phyloP scores from a whole-genome alignment of 1,140 invertebrate genomes.

The Drosophila grimshawi region DNA sequence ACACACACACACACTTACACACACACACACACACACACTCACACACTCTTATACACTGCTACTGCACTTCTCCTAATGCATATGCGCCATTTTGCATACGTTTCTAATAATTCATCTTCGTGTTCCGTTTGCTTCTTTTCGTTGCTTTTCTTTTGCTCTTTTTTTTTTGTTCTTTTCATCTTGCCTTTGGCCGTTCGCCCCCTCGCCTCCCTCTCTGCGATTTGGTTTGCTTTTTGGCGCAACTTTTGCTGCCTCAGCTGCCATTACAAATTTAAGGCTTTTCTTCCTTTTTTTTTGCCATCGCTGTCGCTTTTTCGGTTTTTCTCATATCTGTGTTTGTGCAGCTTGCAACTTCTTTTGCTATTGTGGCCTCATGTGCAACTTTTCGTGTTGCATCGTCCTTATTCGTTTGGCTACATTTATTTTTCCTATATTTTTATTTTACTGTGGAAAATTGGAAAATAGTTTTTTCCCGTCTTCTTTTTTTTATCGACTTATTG shows the following conservation, averaged over 20 bases:
- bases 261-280: constrained; percentile 66
- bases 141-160: constrained; percentile 28
- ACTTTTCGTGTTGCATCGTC: constrained; percentile 10
- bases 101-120: constrained; percentile 75
- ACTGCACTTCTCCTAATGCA: constrained; percentile 50
- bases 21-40: constrained; percentile 1
- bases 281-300: constrained; percentile 12
- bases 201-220: too few relatives aligned
- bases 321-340: constrained; percentile 68
- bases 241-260: constrained; percentile 76
- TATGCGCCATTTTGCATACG: constrained; percentile 74
- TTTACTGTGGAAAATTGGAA: constrained; percentile 54
- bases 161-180: constrained; percentile 36
- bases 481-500: constrained; percentile 72
- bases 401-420: constrained; percentile 37
- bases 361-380: constrained; percentile 17
- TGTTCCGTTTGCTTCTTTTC: constrained; percentile 53
- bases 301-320: background rate
- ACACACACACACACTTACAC: constrained; percentile 13
- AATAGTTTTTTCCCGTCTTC: constrained; percentile 60
- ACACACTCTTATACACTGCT: background rate
- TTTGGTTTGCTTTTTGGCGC: constrained; percentile 47
- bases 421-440: background rate
- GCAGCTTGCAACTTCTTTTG: constrained; percentile 57
- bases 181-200: background rate